Percentiles rank a stretch among this genome's conserved stretches.
Conservation (phyloP, 2,113 vertebrate species). For the Thamnophis sirtalis region DNA sequence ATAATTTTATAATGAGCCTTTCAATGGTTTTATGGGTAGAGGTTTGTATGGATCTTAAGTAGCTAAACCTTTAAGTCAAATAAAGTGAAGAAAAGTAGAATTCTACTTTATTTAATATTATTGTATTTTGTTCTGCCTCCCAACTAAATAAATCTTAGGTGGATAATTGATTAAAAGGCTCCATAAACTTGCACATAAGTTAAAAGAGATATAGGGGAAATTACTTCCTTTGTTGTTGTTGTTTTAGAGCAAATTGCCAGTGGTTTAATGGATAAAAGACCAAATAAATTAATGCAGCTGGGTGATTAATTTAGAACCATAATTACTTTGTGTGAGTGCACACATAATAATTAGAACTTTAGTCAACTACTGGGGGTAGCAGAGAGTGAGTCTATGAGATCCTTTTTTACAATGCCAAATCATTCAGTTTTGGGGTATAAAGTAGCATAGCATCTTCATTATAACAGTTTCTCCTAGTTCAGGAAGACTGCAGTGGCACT, state of each 20-base stretch:
- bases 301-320: neutral
- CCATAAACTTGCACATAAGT: neutral
- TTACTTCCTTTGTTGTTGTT: neutral
- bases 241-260: neutral
- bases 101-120: neutral
- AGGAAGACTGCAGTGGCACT: neutral
- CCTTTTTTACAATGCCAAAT: neutral
- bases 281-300: neutral
- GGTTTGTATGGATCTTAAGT: too few species aligned
- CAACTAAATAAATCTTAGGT: neutral
- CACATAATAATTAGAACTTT: neutral
- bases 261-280: neutral
- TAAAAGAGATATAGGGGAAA: neutral
- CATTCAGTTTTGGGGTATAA: neutral
- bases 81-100: neutral
- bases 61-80: neutral
- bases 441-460: too few species aligned
- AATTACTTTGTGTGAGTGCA: neutral
- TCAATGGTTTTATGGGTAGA: neutral
- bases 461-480: neutral
- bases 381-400: neutral
- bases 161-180: neutral
- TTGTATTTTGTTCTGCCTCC: neutral
- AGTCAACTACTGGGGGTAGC: neutral
- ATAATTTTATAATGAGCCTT: neutral